These are phyloP conservation scores for Saturnia japonica DNA, from an alignment of 2,888 invertebrate genomes.

Conservation along the genomic window DNA sequence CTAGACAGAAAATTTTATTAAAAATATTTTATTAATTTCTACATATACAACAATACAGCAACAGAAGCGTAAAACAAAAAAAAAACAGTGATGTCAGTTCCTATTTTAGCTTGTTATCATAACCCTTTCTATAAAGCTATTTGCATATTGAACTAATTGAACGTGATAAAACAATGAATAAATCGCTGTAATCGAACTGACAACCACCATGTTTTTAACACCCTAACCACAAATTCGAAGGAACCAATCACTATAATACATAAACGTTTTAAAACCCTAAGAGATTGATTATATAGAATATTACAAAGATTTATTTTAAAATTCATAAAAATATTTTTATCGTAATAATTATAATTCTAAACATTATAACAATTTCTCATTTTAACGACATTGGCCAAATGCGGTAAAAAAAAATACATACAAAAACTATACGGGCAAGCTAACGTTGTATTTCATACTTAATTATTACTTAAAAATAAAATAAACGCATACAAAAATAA, in stretches of 20 bases:
- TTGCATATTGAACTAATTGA: neutral
- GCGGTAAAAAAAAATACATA: constrained; percentile 24
- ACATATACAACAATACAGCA: neutral
- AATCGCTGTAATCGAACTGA: neutral
- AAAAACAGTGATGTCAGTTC: neutral
- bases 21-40: too few relatives aligned
- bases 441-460: constrained; percentile 29
- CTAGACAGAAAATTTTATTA: too few relatives aligned
- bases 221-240: neutral
- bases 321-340: constrained; percentile 31
- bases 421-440: constrained; percentile 37
- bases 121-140: neutral
- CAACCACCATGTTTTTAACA: neutral
- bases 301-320: constrained; percentile 12
- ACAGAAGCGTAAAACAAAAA: neutral
- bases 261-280: neutral
- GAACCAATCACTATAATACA: neutral
- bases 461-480: constrained; percentile 24
- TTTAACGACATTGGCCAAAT: constrained; percentile 30
- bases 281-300: neutral
- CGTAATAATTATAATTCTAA: constrained; percentile 13
- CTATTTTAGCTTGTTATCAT: neutral
- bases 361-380: constrained; percentile 7
- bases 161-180: neutral
- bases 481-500: constrained; percentile 29